Evolutionary conservation across 1,140 invertebrate genomes (phyloP).

Genomic region (Chionoecetes opilio): DNA sequence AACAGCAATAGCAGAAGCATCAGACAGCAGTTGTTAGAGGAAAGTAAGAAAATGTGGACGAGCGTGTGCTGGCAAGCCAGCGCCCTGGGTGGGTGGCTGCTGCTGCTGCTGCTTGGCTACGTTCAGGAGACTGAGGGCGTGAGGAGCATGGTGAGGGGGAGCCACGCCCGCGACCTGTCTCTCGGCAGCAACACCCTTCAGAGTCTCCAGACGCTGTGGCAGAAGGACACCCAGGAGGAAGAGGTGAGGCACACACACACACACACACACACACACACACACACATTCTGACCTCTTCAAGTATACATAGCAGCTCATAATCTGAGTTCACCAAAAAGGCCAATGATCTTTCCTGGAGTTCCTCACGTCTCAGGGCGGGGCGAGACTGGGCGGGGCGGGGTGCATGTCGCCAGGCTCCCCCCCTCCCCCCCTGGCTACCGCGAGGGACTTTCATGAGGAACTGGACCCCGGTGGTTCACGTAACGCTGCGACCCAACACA

Average conservation of each 20-base stretch:
- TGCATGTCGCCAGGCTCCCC: not conserved
- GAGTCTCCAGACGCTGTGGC: constrained; percentile 63
- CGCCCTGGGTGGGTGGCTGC: constrained; percentile 38
- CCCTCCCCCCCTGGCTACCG: not conserved
- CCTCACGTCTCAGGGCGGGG: not conserved
- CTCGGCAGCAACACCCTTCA: constrained; percentile 65
- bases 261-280: not conserved
- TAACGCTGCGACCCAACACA: constrained; percentile 36
- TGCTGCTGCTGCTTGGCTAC: constrained; percentile 43
- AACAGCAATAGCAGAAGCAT: not conserved
- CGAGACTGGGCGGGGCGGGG: not conserved
- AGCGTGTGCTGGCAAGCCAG: not conserved
- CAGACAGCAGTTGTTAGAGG: not conserved
- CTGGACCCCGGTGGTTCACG: not conserved
- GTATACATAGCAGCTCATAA: not conserved
- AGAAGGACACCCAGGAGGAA: constrained; percentile 66
- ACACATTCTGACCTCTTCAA: not conserved
- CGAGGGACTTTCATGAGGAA: not conserved
- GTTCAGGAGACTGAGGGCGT: constrained; percentile 43
- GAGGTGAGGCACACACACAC: constrained; percentile 55
- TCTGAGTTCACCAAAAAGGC: not conserved
- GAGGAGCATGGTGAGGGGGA: constrained; percentile 60
- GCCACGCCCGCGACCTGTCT: constrained; percentile 58
- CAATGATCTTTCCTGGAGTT: not conserved
- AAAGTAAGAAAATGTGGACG: constrained; percentile 17